Conservation (phyloP, 2,113 vertebrate species). For the Colaptes auratus region DNA sequence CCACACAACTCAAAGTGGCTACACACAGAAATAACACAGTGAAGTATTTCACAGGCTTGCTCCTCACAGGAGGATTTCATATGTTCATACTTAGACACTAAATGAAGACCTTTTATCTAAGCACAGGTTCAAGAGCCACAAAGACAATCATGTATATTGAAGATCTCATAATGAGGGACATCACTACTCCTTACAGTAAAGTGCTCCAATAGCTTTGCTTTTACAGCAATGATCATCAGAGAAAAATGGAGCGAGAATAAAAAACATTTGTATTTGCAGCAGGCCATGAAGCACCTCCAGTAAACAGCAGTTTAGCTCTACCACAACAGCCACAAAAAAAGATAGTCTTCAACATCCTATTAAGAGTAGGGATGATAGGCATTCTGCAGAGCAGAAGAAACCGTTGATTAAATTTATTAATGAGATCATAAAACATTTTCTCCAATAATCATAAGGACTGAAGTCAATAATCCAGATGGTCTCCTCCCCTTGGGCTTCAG, state of each 20-base stretch:
- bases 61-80: background rate
- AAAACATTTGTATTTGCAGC: background rate
- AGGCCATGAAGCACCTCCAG: background rate
- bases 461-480: background rate
- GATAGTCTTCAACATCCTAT: background rate
- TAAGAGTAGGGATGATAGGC: background rate
- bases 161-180: background rate
- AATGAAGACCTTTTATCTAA: background rate
- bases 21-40: background rate
- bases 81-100: background rate
- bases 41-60: background rate
- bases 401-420: background rate
- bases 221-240: background rate
- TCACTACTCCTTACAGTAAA: background rate
- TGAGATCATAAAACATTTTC: constrained; percentile 1
- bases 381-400: background rate
- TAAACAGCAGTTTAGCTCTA: background rate
- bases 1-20: background rate
- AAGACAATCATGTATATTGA: background rate
- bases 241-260: background rate
- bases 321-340: background rate
- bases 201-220: background rate
- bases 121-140: background rate
- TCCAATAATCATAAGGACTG: background rate
- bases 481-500: background rate